Evolutionary conservation across 2,888 invertebrate genomes (phyloP).

Genomic region (Acleris laterana): DNA sequence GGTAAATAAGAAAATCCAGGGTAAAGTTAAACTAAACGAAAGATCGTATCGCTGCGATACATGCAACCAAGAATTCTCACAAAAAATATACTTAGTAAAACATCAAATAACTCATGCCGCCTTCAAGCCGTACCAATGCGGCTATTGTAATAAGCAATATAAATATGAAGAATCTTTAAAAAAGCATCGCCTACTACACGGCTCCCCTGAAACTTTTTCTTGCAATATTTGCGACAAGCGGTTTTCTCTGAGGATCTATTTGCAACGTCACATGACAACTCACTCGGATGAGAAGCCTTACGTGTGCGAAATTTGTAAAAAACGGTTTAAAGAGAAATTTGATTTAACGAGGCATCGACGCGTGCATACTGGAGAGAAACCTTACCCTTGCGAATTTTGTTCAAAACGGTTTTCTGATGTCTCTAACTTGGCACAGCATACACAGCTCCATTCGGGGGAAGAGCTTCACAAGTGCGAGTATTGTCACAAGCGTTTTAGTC

Average conservation of each 20-base stretch:
- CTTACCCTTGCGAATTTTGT: slow-evolving; percentile 4
- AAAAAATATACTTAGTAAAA: not conserved
- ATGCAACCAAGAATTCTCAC: not conserved
- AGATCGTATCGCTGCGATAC: not conserved
- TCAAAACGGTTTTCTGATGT: not conserved
- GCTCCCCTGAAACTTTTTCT: not conserved
- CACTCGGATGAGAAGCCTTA: slow-evolving; percentile 2
- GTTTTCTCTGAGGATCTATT: not conserved
- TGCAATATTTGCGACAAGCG: slow-evolving; percentile 2
- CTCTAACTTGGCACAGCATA: not conserved
- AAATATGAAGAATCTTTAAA: not conserved
- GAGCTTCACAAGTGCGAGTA: too few relatives aligned
- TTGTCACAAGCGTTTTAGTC: too few relatives aligned
- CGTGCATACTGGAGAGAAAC: not conserved
- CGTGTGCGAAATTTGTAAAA: not conserved
- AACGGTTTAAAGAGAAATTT: not conserved
- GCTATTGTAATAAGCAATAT: not conserved
- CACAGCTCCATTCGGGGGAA: too few relatives aligned
- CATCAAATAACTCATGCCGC: not conserved
- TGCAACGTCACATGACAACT: not conserved
- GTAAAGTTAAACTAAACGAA: not conserved
- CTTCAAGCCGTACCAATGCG: not conserved
- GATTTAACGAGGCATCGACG: slow-evolving; percentile 1
- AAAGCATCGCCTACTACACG: not conserved
- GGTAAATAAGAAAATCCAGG: too few relatives aligned